Evolutionary conservation across 2,113 vertebrate species (phyloP).

Genomic region (Microcebus tavaratra): DNA sequence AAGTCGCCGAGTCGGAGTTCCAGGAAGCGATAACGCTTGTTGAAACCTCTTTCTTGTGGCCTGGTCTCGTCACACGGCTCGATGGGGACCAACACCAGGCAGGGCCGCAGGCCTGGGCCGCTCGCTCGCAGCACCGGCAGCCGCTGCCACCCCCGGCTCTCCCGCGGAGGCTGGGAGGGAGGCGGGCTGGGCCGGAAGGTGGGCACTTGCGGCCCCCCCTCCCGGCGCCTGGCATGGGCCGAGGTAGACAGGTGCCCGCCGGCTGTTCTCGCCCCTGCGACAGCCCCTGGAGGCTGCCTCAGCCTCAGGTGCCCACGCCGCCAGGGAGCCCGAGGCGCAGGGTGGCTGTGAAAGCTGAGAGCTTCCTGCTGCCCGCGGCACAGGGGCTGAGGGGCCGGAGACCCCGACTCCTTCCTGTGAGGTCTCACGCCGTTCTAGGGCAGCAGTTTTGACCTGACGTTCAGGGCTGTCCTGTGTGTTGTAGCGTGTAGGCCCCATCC

Average conservation of each 20-base stretch:
- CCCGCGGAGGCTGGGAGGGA: conserved; percentile 42
- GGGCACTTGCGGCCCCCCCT: fast-evolving
- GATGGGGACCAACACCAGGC: conserved; percentile 76
- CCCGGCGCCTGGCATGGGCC: neutral
- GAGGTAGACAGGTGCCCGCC: neutral
- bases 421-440: neutral
- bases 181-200: neutral
- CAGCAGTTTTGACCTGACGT: no score
- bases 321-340: no score
- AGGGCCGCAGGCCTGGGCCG: conserved; percentile 79
- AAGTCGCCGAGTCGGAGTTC: conserved; percentile 88
- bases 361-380: neutral
- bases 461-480: no score
- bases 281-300: neutral
- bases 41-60: conserved; percentile 90
- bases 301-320: neutral
- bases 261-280: neutral
- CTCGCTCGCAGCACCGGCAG: neutral
- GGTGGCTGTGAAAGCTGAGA: neutral
- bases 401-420: neutral
- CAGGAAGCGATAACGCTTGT: conserved; percentile 88
- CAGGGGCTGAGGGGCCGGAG: neutral
- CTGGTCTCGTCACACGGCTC: conserved; percentile 85
- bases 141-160: conserved; percentile 65
- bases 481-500: fast-evolving